Evolutionary conservation across 1,140 invertebrate species (phyloP), one percentile per base, ranked within the genome.

Genomic region (Drosophila nebulosa): DNA sequence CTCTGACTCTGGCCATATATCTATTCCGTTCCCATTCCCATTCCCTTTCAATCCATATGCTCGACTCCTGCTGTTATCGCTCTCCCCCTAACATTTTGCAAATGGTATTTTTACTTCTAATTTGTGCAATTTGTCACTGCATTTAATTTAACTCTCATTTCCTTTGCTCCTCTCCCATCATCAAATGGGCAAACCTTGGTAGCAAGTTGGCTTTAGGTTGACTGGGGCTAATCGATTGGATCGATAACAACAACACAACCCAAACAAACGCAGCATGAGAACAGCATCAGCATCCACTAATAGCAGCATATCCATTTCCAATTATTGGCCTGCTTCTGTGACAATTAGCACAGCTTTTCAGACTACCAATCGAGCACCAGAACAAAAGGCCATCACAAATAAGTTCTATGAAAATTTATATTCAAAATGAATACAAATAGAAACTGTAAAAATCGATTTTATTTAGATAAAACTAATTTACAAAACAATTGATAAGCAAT

Each of bases 51-150:
- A 42, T 32, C 30, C 36, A 9, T 39, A 39, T 39, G 4, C 3
- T n/a, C n/a, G 10, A 32, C 12, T 26, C 24, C 6, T 27, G n/a
- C 4, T 3, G 5, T 1, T 26, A 27, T 7, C 26, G 7, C 50
- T 0, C 22, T 14, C n/a, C 22, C 12, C 24, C n/a, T n/a, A n/a
- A n/a, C n/a, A n/a, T 7, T 12, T 10, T 18, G 3, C 22, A 50
- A 30, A 35, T 22, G 3, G 32, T 56, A 59, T 63, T 68, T 80
- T 75, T 61, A 69, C 18, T 61, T 56, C 81, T 79, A 86, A 80
- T 86, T 74, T 86, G 73, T 58, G 64, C 68, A 80, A 80, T 85
- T 85, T 85, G 78, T 80, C 74, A 85, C 61, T 80, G 81, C 69
- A 86, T 80, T 85, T 85, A 79, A 79, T 79, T 66, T 79, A 21